Evolutionary conservation across 2,797 vertebrate species (phyloP), one percentile per base, ranked within the genome.

Genomic region (Sitta carolinensis): DNA sequence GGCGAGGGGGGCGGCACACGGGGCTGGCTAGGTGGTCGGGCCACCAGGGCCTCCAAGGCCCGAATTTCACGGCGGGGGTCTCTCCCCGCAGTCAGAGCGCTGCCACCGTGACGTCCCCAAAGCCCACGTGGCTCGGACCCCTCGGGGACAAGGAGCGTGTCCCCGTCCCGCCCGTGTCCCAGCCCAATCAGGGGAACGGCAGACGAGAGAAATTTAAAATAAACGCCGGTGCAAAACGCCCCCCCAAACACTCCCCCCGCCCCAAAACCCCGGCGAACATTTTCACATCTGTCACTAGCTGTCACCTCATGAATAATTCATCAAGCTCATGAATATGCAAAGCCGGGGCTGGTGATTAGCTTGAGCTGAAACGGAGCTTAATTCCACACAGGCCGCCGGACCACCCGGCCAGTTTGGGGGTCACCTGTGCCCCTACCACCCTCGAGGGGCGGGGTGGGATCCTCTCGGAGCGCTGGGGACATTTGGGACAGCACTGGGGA

Each of bases 301-400:
- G 84, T 96, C 94, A 96, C 93, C 94, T 96, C 82, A 93, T 98
- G 97, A 97, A 98, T 98, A 94, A 98, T 97, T 94, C 96, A 98
- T 95, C 47, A 5, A 0, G 5, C 72, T 97, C 95, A 97, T 97
- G 96, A 95, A 98, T 97, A 97, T 97, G 95, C 94, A 97, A 97
- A 93, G 48, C 32, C 11, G 68, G 74, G 66, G 79, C 77, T 84
- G 96, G 90, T 84, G 97, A 97, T 96, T 94, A 97, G 91, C 94
- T 51, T 7, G 88, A 81, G 91, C 89, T 95, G 96, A 96, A 96
- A 95, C 89, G 4, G 9, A 91, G 93, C 95, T 89, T 51, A 94
- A 95, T 94, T 93, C 96, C 90, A 87, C 89, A 1, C 89, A 83
- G 92, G 88, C 81, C 69, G 16, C 5, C 13, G 80, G 74, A 67